Base-by-base conservation (phyloP, 2,113 vertebrate species). In the Psammodynastes pulverulentus region DNA sequence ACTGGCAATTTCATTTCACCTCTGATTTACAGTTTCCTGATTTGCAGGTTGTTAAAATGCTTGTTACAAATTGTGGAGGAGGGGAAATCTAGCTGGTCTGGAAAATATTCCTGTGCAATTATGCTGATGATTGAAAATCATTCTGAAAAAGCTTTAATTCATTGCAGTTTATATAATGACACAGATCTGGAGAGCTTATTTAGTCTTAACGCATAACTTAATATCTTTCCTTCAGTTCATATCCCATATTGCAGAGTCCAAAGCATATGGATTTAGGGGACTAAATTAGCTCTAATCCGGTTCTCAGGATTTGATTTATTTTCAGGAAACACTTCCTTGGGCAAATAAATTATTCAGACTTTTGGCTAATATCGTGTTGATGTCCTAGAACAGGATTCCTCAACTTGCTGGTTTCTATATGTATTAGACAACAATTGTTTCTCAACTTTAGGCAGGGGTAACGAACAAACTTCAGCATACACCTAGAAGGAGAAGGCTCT, bases 1-100 rank as follows among this genome's bases (percentile, higher is more conserved):
- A 97, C 91, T 93, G 93, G 95, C 94, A 94, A 97, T 96, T 96
- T 96, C 93, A 92, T 94, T 95, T 95, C 95, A 93, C 91, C 95
- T 95, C 93, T 97, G 97, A 97, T 97, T 97, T 97, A 97, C 95
- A 95, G 94, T 95, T 96, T 97, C 97, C 95, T 91, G 94, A 95
- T 96, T 97, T 96, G 93, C 95, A 97, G 95, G 95, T 97, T 97
- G 97, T 97, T 96, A 97, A 97, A 97, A 95, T 92, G 94, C 95
- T 96, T 97, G 94, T 97, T 95, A 96, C 96, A 95, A 93, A 72
- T 94, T 84, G 13, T 45, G 26, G 49, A 21, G 17, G 26, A 9
- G 21, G 43, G 26, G 53, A 49, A 12, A 12, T 21, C 86, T 85
- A 93, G 91, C 90, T 93, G 93, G 93, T 95, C 97, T 97, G 95